Evolutionary conservation across 2,113 vertebrate species (phyloP).

Genomic region (Balaenoptera acutorostrata): DNA sequence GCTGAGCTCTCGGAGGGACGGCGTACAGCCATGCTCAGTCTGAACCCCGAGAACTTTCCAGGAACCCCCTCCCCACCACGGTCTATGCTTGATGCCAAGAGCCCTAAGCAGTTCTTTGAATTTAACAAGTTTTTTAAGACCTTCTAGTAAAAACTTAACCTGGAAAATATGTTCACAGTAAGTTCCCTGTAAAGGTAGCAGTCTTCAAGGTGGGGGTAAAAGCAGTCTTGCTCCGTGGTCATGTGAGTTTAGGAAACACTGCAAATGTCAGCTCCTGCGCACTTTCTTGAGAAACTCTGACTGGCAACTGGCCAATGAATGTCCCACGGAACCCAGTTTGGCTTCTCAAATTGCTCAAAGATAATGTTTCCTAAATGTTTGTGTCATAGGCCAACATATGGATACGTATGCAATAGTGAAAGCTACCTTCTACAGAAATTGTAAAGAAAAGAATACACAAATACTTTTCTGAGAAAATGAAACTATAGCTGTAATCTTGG

Average conservation of each 20-base stretch:
- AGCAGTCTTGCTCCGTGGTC: accelerated
- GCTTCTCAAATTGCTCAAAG: background rate
- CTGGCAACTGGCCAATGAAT: background rate
- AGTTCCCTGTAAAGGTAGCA: background rate
- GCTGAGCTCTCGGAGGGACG: background rate
- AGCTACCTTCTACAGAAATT: background rate
- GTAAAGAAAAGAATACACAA: background rate
- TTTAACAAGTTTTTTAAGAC: background rate
- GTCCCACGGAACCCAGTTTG: background rate
- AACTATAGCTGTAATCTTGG: background rate
- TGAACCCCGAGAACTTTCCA: background rate
- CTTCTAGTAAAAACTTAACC: background rate
- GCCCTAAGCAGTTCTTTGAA: background rate
- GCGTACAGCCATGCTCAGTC: no score
- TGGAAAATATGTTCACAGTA: background rate
- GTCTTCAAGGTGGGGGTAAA: background rate
- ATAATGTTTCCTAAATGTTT: background rate
- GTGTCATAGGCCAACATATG: background rate
- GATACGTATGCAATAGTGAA: background rate
- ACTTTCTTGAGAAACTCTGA: background rate
- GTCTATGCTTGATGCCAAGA: background rate
- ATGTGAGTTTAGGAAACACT: background rate
- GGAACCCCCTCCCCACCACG: background rate
- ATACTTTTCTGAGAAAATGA: background rate
- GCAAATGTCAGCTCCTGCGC: background rate